These are phyloP conservation scores for Drosophila helvetica DNA, from an alignment of 2,888 invertebrate genomes.

Conservation along the genomic window DNA sequence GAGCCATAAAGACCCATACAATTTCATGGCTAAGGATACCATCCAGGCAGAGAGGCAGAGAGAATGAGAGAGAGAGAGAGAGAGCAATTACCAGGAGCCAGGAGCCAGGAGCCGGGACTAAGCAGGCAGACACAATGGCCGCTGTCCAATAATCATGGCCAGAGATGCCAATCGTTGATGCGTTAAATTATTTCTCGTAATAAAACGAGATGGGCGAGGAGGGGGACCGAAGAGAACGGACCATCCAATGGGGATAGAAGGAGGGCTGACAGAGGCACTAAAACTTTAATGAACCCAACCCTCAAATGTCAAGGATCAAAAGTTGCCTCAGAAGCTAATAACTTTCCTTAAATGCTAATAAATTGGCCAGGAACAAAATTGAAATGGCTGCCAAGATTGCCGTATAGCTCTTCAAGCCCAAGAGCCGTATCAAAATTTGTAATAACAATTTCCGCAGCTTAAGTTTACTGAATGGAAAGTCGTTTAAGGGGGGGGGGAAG, in stretches of 20 bases:
- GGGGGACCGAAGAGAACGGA: too few species aligned
- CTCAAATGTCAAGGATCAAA: conserved; percentile 27
- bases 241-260: not conserved
- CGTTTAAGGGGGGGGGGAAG: too few species aligned
- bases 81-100: conserved; percentile 10
- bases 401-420: too few species aligned
- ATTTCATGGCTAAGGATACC: conserved; percentile 44
- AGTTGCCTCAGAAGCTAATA: conserved; percentile 12
- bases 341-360: conserved; percentile 13
- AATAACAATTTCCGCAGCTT: too few species aligned
- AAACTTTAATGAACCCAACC: conserved; percentile 38
- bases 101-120: not conserved
- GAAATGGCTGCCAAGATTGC: too few species aligned
- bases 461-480: too few species aligned
- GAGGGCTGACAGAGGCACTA: conserved; percentile 4
- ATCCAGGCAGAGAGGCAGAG: not conserved
- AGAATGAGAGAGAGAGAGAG: conserved; percentile 1
- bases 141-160: conserved; percentile 51
- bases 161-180: conserved; percentile 53
- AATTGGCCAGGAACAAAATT: conserved; percentile 3
- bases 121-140: conserved; percentile 1
- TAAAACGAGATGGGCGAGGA: conserved; percentile 9
- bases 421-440: too few species aligned
- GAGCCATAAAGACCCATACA: conserved; percentile 52
- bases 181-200: conserved; percentile 64